Base-by-base conservation (phyloP, 2,113 vertebrate species). In the Pongo abelii region DNA sequence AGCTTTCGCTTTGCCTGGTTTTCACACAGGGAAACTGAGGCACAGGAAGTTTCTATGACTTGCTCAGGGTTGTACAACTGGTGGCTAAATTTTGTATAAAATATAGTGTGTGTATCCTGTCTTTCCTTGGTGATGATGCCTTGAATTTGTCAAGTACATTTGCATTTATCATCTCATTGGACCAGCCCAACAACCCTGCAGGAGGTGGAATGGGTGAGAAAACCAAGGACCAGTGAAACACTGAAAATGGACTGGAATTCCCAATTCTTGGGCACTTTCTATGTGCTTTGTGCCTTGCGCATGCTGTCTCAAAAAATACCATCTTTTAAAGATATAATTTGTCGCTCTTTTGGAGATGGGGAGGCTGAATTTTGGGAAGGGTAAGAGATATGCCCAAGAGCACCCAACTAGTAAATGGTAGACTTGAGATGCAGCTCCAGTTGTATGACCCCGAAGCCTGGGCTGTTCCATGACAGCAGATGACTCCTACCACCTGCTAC, bases 11-110 rank as follows among this genome's bases (percentile, higher is more conserved):
- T 10, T 7, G 14, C 6, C 52, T 80, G 30, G 10, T 25, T 69
- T 90, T 95, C 32, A 88, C 50, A 25, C 38, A 25, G 78, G 69
- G 89, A 93, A 95, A 96, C 59, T 10, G 67, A 96, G 96, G 80
- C 40, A 96, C 3, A 0, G 25, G 50, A 10, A 43, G 1, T 75
- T 77, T 67, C 43, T 18, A 27, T n/a, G 89, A 85, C 59, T 93
- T 84, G 74, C 8, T 77, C 11, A 32, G n/a, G 50, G 5, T n/a
- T 46, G 25, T 38, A 74, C 18, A 95, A 11, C 22, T 50, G 18
- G 38, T 70, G 38, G 17, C 57, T 84, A 61, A 40, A 75, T 93
- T 87, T 90, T 95, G 64, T 23, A 69, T 40, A 6, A 43, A 81
- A n/a, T 4, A 2, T 30, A n/a, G 0, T 40, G 23, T 77, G 70